Conservation (phyloP, 2,888 invertebrate species). For the Gari tellinella region DNA sequence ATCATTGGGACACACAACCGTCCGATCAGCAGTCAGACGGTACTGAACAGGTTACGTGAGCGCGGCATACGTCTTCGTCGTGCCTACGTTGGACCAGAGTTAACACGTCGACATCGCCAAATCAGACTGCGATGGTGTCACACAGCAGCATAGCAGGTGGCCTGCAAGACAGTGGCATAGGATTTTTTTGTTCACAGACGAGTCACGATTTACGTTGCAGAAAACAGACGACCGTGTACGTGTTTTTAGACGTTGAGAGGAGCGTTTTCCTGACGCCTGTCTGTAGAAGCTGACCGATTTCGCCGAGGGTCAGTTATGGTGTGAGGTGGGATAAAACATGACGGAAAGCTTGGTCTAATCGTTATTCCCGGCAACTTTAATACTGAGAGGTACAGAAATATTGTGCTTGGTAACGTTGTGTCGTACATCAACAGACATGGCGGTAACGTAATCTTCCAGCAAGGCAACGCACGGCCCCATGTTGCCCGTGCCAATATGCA, state of each 20-base stretch:
- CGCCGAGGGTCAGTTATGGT: slow-evolving; percentile 10
- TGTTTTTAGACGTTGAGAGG: slow-evolving; percentile 8
- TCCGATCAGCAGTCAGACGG: slow-evolving; percentile 12
- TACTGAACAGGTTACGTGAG: slow-evolving; percentile 17
- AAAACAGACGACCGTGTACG: slow-evolving; percentile 15
- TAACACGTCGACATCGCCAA: not conserved
- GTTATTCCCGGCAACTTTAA: no score
- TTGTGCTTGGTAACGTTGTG: no score
- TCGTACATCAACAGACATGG: no score
- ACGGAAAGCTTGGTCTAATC: no score
- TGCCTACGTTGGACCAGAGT: slow-evolving; percentile 12
- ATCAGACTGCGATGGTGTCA: slow-evolving; percentile 2
- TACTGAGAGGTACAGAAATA: no score
- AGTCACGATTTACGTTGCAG: slow-evolving; percentile 8
- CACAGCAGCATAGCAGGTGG: not conserved
- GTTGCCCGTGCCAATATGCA: no score
- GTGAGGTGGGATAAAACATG: no score
- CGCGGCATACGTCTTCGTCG: slow-evolving; percentile 12
- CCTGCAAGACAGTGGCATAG: not conserved
- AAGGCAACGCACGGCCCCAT: no score
- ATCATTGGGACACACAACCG: slow-evolving; percentile 22
- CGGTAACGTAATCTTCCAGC: no score
- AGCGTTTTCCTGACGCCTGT: slow-evolving; percentile 11
- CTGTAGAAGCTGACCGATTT: slow-evolving; percentile 7
- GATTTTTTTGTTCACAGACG: slow-evolving; percentile 1